These are phyloP conservation scores for Rhynchopsitta pachyrhyncha DNA, from an alignment of 2,113 vertebrate species.

Conservation along the genomic window DNA sequence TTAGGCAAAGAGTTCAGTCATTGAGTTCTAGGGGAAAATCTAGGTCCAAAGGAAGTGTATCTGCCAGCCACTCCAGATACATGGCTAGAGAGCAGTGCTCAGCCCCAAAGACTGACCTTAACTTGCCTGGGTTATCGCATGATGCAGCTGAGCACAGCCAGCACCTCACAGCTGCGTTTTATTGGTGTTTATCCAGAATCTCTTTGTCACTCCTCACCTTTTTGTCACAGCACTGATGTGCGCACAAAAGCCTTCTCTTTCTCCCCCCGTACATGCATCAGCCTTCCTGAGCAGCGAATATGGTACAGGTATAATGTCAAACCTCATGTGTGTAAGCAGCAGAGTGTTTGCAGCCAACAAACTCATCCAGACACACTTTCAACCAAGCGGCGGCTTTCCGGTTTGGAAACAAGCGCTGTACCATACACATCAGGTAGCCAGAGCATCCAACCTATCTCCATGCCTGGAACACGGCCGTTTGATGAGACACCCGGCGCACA, in stretches of 20 bases:
- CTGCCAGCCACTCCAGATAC: not conserved
- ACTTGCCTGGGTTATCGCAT: not conserved
- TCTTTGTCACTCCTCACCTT: not conserved
- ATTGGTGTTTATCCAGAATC: not conserved
- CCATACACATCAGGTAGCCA: not conserved
- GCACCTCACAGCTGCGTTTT: not conserved
- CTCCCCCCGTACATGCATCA: accelerated
- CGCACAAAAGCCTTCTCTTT: not conserved
- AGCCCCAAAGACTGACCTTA: not conserved
- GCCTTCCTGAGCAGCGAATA: not conserved
- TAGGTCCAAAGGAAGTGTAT: not conserved
- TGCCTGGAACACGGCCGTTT: not conserved
- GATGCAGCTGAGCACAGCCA: not conserved
- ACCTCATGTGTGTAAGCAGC: accelerated
- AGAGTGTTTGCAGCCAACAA: not conserved
- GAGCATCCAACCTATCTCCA: not conserved
- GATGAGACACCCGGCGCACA: no score
- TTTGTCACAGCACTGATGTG: not conserved
- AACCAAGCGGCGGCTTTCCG: not conserved
- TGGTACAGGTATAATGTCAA: not conserved
- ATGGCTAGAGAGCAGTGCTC: not conserved
- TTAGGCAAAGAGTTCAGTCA: not conserved
- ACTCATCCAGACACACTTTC: not conserved
- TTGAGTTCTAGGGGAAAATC: not conserved
- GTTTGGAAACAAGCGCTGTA: not conserved